These are phyloP conservation scores for Heliconius nattereri DNA, from an alignment of 1,140 invertebrate species.

Conservation along the genomic window DNA sequence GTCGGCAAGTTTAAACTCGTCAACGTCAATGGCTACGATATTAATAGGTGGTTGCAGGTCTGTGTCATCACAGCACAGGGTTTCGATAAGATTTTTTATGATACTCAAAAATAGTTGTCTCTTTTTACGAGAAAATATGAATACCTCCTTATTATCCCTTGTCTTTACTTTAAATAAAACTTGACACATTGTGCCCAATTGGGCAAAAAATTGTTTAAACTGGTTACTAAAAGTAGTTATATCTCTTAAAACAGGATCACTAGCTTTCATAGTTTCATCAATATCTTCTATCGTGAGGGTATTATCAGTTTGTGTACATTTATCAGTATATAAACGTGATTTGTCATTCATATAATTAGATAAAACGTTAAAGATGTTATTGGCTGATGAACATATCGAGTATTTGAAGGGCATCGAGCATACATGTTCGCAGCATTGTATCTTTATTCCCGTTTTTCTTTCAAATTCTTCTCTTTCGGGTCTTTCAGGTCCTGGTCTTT, in stretches of 20 bases:
- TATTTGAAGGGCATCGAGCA: background rate
- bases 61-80: background rate
- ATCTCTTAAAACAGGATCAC: background rate
- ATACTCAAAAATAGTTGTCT: background rate
- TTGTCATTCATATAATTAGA: background rate
- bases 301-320: conserved; percentile 7
- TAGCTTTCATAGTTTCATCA: background rate
- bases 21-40: background rate
- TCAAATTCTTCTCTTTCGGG: background rate
- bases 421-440: background rate
- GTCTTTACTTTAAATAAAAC: background rate
- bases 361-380: background rate
- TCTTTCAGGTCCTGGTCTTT: background rate
- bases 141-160: background rate
- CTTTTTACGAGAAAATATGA: background rate
- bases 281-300: background rate
- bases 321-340: background rate
- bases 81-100: background rate
- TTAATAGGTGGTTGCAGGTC: background rate
- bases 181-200: background rate
- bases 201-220: background rate
- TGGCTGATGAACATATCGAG: background rate
- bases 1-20: background rate
- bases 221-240: background rate
- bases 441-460: too few relatives aligned